Conservation (phyloP, 2,113 vertebrate genomes). For the Casuarius casuarius region DNA sequence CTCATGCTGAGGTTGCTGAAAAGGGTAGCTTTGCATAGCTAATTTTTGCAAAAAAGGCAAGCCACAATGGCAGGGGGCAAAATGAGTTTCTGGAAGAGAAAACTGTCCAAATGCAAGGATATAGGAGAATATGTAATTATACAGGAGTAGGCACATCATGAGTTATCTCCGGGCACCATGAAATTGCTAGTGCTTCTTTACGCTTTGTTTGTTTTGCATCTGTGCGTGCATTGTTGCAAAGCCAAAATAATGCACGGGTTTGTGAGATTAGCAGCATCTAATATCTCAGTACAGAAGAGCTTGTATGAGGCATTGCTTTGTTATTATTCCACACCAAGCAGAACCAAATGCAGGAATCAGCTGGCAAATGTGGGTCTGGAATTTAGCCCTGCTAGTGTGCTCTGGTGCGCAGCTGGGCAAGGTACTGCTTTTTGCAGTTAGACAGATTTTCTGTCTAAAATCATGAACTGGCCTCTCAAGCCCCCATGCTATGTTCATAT, state of each 20-base stretch:
- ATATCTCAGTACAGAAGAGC: not conserved
- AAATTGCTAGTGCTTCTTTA: not conserved
- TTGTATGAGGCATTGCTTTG: not conserved
- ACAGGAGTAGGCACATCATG: not conserved
- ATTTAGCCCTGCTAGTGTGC: not conserved
- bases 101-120: not conserved
- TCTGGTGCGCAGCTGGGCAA: not conserved
- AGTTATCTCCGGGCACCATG: not conserved
- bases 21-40: not conserved
- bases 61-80: not conserved
- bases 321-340: not conserved
- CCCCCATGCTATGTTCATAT: not conserved
- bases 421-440: not conserved
- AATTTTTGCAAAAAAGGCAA: not conserved
- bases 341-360: not conserved
- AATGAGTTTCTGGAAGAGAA: not conserved
- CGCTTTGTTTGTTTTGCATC: not conserved
- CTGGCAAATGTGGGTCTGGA: not conserved
- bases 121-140: not conserved
- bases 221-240: not conserved
- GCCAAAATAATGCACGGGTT: rapidly evolving
- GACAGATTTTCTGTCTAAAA: not conserved
- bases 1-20: not conserved
- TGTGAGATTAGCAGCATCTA: not conserved
- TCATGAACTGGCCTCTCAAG: not conserved